phyloP scores from a whole-genome alignment of 2,113 vertebrate genomes.

The Poeciliopsis retropinna region DNA sequence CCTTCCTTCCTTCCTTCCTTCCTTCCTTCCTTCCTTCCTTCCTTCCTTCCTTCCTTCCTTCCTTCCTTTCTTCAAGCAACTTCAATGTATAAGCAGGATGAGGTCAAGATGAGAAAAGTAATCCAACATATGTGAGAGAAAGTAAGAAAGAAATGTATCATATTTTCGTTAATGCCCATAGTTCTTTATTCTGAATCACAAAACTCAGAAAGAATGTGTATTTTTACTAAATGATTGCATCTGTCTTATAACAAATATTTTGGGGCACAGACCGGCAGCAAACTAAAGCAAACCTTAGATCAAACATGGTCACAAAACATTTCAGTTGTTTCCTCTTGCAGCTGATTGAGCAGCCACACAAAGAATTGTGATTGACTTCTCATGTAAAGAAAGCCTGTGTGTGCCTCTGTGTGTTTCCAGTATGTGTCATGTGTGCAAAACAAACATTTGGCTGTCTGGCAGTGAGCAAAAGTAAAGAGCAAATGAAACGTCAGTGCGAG shows the following conservation, averaged over 20 bases:
- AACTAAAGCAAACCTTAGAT: constrained; percentile 16
- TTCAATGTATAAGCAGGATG: constrained; percentile 40
- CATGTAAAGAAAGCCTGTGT: constrained; percentile 4
- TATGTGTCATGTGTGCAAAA: constrained; percentile 13
- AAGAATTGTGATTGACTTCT: not conserved
- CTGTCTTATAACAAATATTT: not conserved
- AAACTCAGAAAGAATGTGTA: not conserved
- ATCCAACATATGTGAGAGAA: constrained; percentile 12
- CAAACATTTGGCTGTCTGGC: constrained; percentile 15
- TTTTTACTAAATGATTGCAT: not conserved
- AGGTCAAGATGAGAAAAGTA: constrained; percentile 41
- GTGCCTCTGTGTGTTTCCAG: constrained; percentile 19
- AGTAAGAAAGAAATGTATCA: constrained; percentile 10
- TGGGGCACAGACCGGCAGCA: constrained; percentile 7
- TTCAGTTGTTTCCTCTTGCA: not conserved
- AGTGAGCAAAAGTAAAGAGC: constrained; percentile 1
- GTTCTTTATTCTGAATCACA: constrained; percentile 8
- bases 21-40: constrained; percentile 53
- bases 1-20: constrained; percentile 50
- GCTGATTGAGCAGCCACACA: not conserved
- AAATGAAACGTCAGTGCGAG: constrained; percentile 31
- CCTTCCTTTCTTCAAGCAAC: constrained; percentile 47
- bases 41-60: constrained; percentile 47
- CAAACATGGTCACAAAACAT: not conserved
- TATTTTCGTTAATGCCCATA: constrained; percentile 3